These are phyloP conservation scores for Aphrocallistes beatrix DNA, from an alignment of 37 sponge, comb jelly and placozoan genomes.

Conservation along the genomic window DNA sequence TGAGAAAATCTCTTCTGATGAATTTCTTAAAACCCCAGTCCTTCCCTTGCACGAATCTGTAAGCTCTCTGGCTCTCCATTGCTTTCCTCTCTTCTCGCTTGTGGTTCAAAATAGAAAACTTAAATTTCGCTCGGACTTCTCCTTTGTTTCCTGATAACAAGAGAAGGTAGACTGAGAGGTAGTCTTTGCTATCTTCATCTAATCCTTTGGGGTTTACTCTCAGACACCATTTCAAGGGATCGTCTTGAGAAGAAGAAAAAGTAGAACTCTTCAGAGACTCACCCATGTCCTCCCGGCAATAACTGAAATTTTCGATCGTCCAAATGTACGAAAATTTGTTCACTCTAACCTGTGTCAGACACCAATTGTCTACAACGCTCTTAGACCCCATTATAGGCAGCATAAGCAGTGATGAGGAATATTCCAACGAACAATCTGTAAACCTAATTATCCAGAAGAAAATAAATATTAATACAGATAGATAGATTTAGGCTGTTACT, in stretches of 20 bases:
- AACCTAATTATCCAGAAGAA: background rate
- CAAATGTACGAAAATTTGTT: conserved; percentile 91
- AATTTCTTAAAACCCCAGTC: conserved; percentile 99
- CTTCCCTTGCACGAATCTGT: conserved; percentile 93
- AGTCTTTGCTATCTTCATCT: conserved; percentile 93
- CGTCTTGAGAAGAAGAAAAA: conserved; percentile 65
- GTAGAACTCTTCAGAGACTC: conserved; percentile 88
- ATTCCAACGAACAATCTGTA: background rate
- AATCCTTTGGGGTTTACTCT: conserved; percentile 94
- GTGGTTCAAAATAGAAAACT: conserved; percentile 89
- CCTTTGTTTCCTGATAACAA: conserved; percentile 73
- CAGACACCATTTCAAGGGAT: conserved; percentile 89
- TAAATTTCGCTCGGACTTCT: conserved; percentile 94
- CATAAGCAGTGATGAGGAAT: too few species aligned
- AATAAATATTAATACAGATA: too few species aligned
- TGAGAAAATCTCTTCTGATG: conserved; percentile 89
- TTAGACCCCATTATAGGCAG: too few species aligned
- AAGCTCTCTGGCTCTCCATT: conserved; percentile 98
- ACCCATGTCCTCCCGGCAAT: conserved; percentile 87
- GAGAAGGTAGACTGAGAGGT: conserved; percentile 88
- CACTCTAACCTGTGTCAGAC: conserved; percentile 81
- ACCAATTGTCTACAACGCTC: conserved; percentile 86
- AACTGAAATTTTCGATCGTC: conserved; percentile 98
- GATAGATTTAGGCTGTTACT: too few species aligned
- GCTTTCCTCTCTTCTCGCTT: conserved; percentile 92